phyloP scores from a whole-genome alignment of 2,797 vertebrate genomes.

The Acrossocheilus fasciatus region DNA sequence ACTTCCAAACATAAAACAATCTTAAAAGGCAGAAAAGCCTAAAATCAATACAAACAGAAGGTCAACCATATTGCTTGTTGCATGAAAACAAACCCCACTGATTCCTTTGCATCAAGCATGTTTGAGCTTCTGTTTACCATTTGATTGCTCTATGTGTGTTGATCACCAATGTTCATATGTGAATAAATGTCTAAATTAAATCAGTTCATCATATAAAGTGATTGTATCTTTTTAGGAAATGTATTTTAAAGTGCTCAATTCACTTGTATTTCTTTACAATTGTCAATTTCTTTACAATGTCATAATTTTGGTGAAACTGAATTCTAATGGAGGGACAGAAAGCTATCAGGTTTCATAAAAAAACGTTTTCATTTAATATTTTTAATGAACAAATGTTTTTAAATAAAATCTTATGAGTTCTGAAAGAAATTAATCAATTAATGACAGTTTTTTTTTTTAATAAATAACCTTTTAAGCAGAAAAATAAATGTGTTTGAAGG shows the following conservation, averaged over 20 bases:
- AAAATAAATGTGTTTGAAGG: not conserved
- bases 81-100: not conserved
- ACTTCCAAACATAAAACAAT: not conserved
- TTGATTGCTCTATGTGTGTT: not conserved
- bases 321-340: not conserved
- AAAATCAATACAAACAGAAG: not conserved
- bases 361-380: not conserved
- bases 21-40: not conserved
- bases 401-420: too few relatives aligned
- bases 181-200: not conserved
- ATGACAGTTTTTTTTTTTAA: not conserved
- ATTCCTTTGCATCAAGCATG: not conserved
- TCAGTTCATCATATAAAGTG: not conserved
- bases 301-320: not conserved
- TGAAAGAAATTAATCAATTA: not conserved
- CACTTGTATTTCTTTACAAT: not conserved
- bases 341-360: not conserved
- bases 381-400: not conserved
- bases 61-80: not conserved
- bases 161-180: not conserved
- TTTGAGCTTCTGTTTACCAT: not conserved
- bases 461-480: not conserved
- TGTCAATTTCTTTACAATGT: not conserved
- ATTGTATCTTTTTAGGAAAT: not conserved
- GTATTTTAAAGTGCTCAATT: not conserved